Conservation (phyloP, 1,140 invertebrate species). For the Heliconius congener region DNA sequence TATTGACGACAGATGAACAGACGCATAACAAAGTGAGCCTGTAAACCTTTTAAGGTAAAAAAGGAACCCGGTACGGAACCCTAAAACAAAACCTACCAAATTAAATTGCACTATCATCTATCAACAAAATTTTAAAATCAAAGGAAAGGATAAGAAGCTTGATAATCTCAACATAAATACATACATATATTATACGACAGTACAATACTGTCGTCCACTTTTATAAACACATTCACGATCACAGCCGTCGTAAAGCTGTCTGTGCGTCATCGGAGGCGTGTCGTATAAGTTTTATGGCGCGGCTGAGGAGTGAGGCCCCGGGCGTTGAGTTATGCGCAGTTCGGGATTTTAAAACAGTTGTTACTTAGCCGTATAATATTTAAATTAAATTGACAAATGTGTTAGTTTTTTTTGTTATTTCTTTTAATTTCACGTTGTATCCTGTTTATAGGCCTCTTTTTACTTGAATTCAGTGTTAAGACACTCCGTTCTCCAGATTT, state of each 20-base stretch:
- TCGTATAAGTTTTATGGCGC: slow-evolving; percentile 60
- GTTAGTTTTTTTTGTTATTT: no score
- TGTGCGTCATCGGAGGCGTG: slow-evolving; percentile 66
- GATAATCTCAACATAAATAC: neutral
- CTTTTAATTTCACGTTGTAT: no score
- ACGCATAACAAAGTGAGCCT: no score
- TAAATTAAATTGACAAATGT: neutral
- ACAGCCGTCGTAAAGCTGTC: slow-evolving; percentile 57
- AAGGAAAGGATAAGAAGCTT: neutral
- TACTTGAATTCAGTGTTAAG: no score
- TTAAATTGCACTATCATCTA: no score
- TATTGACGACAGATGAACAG: no score
- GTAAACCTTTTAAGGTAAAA: no score
- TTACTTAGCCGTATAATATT: slow-evolving; percentile 1
- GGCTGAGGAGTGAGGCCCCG: slow-evolving; percentile 42
- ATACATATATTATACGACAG: slow-evolving; percentile 7
- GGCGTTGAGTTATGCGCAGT: slow-evolving; percentile 22
- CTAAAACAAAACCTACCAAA: no score
- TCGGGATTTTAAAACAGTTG: slow-evolving; percentile 2
- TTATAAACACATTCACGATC: slow-evolving; percentile 31
- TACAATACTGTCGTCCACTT: slow-evolving; percentile 23
- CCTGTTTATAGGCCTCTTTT: no score
- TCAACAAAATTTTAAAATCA: neutral
- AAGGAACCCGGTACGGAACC: no score
- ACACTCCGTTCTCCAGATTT: no score